Conservation (phyloP, 2,797 vertebrate genomes). For the Parauchenoglanis punctatus region DNA sequence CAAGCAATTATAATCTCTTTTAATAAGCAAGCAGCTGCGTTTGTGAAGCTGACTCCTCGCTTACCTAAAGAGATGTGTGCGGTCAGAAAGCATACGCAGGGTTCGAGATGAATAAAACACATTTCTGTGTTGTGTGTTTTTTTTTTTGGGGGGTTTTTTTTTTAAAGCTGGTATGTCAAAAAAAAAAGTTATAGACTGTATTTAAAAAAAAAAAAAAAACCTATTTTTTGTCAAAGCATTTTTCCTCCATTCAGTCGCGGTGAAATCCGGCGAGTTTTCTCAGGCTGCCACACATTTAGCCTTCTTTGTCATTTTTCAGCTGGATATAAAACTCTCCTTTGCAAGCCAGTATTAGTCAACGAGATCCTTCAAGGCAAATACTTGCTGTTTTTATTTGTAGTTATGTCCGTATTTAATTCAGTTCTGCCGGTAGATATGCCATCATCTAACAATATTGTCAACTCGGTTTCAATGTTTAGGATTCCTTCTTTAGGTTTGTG, state of each 20-base stretch:
- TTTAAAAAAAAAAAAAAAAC: not conserved
- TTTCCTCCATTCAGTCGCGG: not conserved
- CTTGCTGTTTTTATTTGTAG: not conserved
- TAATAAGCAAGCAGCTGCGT: not conserved
- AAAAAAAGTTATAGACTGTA: not conserved
- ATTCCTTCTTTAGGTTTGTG: not conserved
- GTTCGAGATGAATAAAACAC: not conserved
- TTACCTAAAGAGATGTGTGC: not conserved
- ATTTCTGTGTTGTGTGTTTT: not conserved
- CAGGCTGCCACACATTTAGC: not conserved
- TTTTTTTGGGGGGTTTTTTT: not conserved
- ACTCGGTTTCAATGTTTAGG: not conserved
- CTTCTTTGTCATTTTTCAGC: not conserved
- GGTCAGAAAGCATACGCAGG: not conserved
- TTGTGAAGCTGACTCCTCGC: not conserved
- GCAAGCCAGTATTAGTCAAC: not conserved
- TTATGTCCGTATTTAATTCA: not conserved
- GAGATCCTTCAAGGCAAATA: not conserved
- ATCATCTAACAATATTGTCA: not conserved
- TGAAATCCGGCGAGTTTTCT: not conserved
- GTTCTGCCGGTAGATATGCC: not conserved
- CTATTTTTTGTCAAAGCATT: not conserved
- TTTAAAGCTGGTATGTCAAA: not conserved
- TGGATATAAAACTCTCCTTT: not conserved
- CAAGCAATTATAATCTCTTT: not conserved